These are phyloP conservation scores for Drosophila prosaltans DNA, from an alignment of 1,140 invertebrate species.

Conservation along the genomic window DNA sequence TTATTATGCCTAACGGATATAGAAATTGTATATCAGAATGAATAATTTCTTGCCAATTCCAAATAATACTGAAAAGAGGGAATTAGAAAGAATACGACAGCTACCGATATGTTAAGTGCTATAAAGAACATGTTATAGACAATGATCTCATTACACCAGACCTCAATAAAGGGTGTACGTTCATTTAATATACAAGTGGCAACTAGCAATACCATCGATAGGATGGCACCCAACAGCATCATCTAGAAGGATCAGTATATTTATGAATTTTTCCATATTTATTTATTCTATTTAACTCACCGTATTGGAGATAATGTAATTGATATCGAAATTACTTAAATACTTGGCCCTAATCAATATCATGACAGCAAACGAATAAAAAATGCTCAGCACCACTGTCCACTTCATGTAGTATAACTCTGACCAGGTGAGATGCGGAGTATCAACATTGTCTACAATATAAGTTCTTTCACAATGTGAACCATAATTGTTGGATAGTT, in stretches of 20 bases:
- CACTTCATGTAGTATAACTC: slow-evolving; percentile 58
- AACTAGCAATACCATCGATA: slow-evolving; percentile 33
- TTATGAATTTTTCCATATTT: no score
- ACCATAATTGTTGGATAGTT: background rate
- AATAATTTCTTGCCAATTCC: background rate
- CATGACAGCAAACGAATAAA: slow-evolving; percentile 49
- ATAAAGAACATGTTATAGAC: slow-evolving; percentile 52
- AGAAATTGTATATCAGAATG: background rate
- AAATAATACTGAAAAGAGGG: slow-evolving; percentile 33
- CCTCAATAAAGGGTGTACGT: slow-evolving; percentile 43
- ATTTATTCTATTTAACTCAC: slow-evolving; percentile 13
- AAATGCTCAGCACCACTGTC: slow-evolving; percentile 51
- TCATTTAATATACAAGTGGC: slow-evolving; percentile 41
- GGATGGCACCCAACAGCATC: slow-evolving; percentile 47
- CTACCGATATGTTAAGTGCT: slow-evolving; percentile 39
- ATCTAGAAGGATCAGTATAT: slow-evolving; percentile 27
- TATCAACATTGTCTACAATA: slow-evolving; percentile 29
- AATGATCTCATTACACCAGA: slow-evolving; percentile 51
- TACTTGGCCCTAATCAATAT: slow-evolving; percentile 50
- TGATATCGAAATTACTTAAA: slow-evolving; percentile 51
- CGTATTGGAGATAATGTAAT: slow-evolving; percentile 45
- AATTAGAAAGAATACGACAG: slow-evolving; percentile 47
- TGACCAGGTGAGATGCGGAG: slow-evolving; percentile 37
- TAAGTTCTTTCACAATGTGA: slow-evolving; percentile 30
- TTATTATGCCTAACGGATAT: no score